These are phyloP conservation scores for Rhodeus uyekii DNA, from an alignment of 2,797 vertebrate genomes.

Conservation along the genomic window DNA sequence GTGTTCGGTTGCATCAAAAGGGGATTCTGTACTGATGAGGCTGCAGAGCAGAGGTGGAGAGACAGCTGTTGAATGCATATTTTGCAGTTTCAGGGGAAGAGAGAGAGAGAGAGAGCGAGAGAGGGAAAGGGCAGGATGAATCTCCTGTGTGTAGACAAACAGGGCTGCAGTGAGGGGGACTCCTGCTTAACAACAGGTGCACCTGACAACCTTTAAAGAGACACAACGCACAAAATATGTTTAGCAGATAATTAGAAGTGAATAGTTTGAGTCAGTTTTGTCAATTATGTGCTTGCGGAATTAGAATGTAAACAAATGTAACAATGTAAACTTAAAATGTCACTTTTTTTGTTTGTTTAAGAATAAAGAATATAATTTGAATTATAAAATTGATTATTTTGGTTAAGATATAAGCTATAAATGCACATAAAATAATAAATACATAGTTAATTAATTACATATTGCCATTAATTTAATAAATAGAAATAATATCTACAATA, in stretches of 20 bases:
- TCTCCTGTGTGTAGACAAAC: conserved; percentile 37
- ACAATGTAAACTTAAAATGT: not conserved
- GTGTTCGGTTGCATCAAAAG: conserved; percentile 70
- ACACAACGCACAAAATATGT: not conserved
- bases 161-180: conserved; percentile 39
- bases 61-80: conserved; percentile 76
- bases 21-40: conserved; percentile 71
- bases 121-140: conserved; percentile 39
- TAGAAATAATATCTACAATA: not conserved
- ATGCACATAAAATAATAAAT: not conserved
- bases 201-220: conserved; percentile 54
- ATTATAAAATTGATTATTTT: not conserved
- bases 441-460: not conserved
- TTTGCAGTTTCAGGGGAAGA: conserved; percentile 49
- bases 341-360: not conserved
- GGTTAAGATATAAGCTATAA: not conserved
- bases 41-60: conserved; percentile 71
- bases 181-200: conserved; percentile 60
- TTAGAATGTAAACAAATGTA: not conserved
- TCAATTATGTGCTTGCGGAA: not conserved
- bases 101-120: conserved; percentile 21
- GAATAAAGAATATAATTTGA: not conserved
- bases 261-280: not conserved
- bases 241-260: not conserved
- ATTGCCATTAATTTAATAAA: not conserved